Evolutionary conservation across 2,888 invertebrate species (phyloP), one percentile per base, ranked within the genome.

Genomic region (Drosophila helvetica): DNA sequence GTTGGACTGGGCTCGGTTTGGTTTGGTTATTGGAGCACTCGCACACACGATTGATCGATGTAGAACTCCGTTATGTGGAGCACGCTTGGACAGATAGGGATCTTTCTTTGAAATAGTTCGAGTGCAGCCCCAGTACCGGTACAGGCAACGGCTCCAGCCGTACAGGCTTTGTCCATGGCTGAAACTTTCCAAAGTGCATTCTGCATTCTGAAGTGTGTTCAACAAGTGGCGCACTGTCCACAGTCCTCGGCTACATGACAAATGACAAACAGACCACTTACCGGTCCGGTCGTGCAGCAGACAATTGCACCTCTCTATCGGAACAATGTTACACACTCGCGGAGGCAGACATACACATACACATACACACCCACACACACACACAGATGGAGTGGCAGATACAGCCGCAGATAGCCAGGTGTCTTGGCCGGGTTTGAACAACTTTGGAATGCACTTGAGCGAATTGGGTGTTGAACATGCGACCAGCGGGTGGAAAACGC

Each of bases 381-480:
- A 38, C 42, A 70, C 72, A 66, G 63, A 52, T 51, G 62, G 51
- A 54, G 75, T n/a, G 48, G 51, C 53, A 74, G 66, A 63, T 67
- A 69, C 33, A 61, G 46, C 12, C 47, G 48, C 43, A 67, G 78
- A 74, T 77, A 80, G 7, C n/a, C 38, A 38, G 38, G 38, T 38
- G 38, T 38, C 38, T 38, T 38, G 38, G 38, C n/a, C 15, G 15
- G 1, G 7, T 38, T 15, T 38, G 38, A 38, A 66, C 72, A 85
- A 81, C 78, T 86, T 78, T 82, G 76, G 86, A 83, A 88, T 86
- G 83, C 83, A 86, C 83, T 83, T 79, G 80, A 86, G 55, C 38
- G 50, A 73, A 71, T 73, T 71, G 65, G 46, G 52, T 43, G 45
- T 47, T 52, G 9, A 61, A 45, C 52, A 61, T 43, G 63, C 45